These are phyloP conservation scores for Sminthurides aquaticus DNA, from an alignment of 2,888 invertebrate species.

Conservation along the genomic window DNA sequence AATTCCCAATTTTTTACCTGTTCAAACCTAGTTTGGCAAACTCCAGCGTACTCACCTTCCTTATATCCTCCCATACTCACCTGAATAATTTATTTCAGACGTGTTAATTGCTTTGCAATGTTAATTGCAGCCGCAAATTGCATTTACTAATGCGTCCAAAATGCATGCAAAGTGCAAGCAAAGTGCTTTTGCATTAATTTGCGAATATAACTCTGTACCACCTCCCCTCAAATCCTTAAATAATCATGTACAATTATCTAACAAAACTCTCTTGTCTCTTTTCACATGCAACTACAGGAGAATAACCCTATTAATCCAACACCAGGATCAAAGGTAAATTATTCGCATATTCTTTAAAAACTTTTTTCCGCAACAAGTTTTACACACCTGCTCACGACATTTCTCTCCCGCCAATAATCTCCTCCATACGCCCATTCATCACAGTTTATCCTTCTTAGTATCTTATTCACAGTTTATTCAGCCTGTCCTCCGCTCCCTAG, in stretches of 20 bases:
- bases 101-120: not conserved
- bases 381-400: too few species aligned
- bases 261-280: not conserved
- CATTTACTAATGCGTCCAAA: too few species aligned
- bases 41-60: not conserved
- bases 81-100: not conserved
- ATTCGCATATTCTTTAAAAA: too few species aligned
- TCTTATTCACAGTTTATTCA: too few species aligned
- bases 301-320: constrained; percentile 16
- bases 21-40: not conserved
- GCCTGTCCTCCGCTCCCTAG: too few species aligned
- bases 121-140: too few species aligned
- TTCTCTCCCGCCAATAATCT: too few species aligned
- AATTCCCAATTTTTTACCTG: not conserved
- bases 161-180: not conserved
- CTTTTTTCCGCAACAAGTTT: too few species aligned
- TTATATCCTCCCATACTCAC: not conserved
- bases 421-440: too few species aligned
- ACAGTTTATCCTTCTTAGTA: too few species aligned
- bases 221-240: not conserved
- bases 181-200: not conserved
- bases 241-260: not conserved
- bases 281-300: constrained; percentile 7
- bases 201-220: not conserved
- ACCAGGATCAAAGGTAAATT: constrained; percentile 11